Base-by-base conservation (phyloP, 92 coral and sea anemone species). In the Muricea muricata region DNA sequence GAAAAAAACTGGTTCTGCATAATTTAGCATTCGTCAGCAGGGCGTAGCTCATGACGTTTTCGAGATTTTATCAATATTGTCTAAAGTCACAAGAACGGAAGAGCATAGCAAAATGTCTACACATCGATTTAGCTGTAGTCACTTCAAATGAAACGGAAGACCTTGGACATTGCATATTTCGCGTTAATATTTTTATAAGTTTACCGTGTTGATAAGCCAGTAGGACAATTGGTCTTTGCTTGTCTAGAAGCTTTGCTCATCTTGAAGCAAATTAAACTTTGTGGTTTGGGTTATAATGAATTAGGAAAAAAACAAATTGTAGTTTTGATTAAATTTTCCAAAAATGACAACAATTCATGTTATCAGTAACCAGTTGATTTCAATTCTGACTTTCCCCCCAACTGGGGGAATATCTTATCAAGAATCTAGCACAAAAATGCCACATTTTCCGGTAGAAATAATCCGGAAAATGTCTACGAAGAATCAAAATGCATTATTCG, bases 371-470 rank as follows among this genome's bases (percentile, higher is more conserved):
- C 42, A 47, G 21, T 21, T 30, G 52, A 37, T 29, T 57, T 33
- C 47, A 30, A 37, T 35, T 39, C 32, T 58, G 8, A 48, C 37
- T 26, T 15, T 56, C 52, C 83, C 83, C 83, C 83, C 83, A 78
- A 78, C 83, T 52, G 83, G 34, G 83, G 29, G 26, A 58, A 63
- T 75, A 75, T 78, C 83, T 31, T 57, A 35, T 55, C 33, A 30
- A 78, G 6, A 58, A 52, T 63, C 41, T 39, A 32, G 34, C 37
- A 23, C 17, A 23, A 56, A 78, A 78, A 78, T 78, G 26, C 83
- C 83, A 29, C 20, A 26, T 10, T 31, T 78, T 78, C 83, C 83
- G 83, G 83, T 56, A 21, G 37, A 28, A 26, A 15, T 58, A 65
- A 58, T 20, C 71, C 70, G 71, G 71, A 55, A 35, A 32, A 55